Evolutionary conservation across 2,888 invertebrate species (phyloP), one percentile per base, ranked within the genome.

Genomic region (Harpalus rubripes): DNA sequence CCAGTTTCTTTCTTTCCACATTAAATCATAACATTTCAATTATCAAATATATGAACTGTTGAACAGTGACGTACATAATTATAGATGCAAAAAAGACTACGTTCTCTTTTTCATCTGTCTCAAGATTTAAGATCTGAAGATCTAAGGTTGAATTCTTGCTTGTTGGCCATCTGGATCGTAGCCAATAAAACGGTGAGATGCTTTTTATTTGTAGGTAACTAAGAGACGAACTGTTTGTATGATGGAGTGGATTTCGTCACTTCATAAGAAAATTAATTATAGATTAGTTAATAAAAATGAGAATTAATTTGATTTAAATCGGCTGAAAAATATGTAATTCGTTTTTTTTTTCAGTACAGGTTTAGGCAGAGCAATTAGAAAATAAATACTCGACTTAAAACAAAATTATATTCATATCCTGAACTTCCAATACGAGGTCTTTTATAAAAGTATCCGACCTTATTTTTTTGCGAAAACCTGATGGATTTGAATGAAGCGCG

Each of bases 91-190:
- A 52, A 52, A 52, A 52, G 44, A 52, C 8, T 12, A 52, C 8
- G 44, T 52, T 52, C 6, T 52, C 12, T 52, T 12, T 52, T 52
- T 52, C 44, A 10, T 52, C 10, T 12, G 44, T 52, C 44, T 12
- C 10, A 12, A 52, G 44, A 8, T 12, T 12, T 2, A 12, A 52
- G 10, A 52, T 52, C 44, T 52, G 44, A 52, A 12, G 10, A 52
- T 52, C 44, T 52, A 63, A 63, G 63, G 63, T 63, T 63, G 68
- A 68, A 68, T 68, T 68, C 41, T 68, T 68, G 68, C 16, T 15
- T 10, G 68, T 12, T 15, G 32, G 68, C 68, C 68, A 68, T 68
- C 68, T 68, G 68, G 68, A 68, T n/a, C 4, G 8, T 8, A 68
- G 68, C 68, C 68, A 68, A 39, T 39, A 12, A 26, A 68, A 8